Percentiles rank a stretch among this genome's conserved stretches.
Evolutionary conservation across 2,888 invertebrate species (phyloP).

Genomic region (Eubasilissa splendida): DNA sequence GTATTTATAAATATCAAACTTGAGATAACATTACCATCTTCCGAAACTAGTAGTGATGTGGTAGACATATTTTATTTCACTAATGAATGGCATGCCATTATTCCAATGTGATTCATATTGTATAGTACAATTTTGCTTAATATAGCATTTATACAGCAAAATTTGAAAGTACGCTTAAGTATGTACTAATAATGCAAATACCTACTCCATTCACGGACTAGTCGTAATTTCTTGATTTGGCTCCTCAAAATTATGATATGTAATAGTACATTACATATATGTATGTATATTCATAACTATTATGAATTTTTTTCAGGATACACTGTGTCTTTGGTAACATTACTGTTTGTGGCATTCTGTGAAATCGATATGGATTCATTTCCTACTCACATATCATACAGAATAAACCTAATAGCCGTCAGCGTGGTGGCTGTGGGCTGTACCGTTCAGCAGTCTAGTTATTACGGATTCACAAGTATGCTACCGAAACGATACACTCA

Average conservation of each 20-base stretch:
- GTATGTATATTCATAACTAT: not conserved
- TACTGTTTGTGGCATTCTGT: constrained; percentile 87
- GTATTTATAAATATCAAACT: too few relatives aligned
- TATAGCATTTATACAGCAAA: too few relatives aligned
- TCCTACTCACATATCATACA: constrained; percentile 84
- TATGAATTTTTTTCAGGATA: constrained; percentile 74
- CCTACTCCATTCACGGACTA: too few relatives aligned
- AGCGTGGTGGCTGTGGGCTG: constrained; percentile 91
- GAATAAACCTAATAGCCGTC: constrained; percentile 86
- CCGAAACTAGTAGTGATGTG: too few relatives aligned
- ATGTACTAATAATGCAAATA: too few relatives aligned
- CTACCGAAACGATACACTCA: constrained; percentile 91
- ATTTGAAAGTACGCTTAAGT: too few relatives aligned
- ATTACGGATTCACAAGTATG: constrained; percentile 95
- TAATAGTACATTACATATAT: not conserved
- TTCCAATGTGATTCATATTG: too few relatives aligned
- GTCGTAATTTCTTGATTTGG: too few relatives aligned
- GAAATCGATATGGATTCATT: constrained; percentile 92
- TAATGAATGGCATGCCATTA: too few relatives aligned
- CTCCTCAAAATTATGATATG: not conserved
- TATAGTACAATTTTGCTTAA: too few relatives aligned
- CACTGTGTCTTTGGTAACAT: constrained; percentile 84
- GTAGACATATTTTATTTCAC: too few relatives aligned
- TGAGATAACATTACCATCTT: too few relatives aligned
- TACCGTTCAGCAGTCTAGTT: constrained; percentile 95